Percentiles rank a stretch among this genome's conserved stretches.
phyloP scores from a whole-genome alignment of 2,888 invertebrate genomes.

The Patella caerulea region DNA sequence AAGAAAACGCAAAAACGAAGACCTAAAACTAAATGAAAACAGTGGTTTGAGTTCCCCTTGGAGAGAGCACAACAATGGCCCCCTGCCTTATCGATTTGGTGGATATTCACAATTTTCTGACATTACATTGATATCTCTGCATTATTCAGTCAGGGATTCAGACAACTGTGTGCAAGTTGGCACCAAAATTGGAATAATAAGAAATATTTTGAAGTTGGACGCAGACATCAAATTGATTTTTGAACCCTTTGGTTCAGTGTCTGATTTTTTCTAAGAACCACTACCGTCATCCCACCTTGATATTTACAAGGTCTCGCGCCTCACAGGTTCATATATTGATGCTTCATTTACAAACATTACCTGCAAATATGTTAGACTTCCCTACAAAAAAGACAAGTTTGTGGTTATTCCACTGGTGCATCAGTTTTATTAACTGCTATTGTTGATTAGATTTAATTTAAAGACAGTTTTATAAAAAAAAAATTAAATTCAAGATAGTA shows the following conservation, averaged over 20 bases:
- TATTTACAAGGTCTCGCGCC: too few species aligned
- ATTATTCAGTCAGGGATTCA: neutral
- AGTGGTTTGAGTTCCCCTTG: neutral
- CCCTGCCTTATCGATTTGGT: neutral
- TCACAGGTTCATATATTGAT: neutral
- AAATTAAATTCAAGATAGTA: too few species aligned
- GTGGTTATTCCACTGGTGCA: neutral
- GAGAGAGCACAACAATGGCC: neutral
- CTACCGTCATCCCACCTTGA: too few species aligned
- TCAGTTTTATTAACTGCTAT: neutral
- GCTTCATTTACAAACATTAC: neutral
- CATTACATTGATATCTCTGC: neutral
- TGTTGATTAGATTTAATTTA: too few species aligned
- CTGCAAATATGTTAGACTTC: neutral
- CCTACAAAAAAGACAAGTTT: neutral
- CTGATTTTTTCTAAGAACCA: neutral
- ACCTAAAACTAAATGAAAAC: neutral
- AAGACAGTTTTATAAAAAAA: too few species aligned
- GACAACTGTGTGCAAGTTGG: neutral
- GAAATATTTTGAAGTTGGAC: neutral
- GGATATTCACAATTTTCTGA: constrained; percentile 2
- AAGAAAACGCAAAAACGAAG: neutral
- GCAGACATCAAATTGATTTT: neutral
- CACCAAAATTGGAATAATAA: neutral
- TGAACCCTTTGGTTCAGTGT: neutral